phyloP scores from a whole-genome alignment of 2,888 invertebrate genomes.

The Cephalotes varians region DNA sequence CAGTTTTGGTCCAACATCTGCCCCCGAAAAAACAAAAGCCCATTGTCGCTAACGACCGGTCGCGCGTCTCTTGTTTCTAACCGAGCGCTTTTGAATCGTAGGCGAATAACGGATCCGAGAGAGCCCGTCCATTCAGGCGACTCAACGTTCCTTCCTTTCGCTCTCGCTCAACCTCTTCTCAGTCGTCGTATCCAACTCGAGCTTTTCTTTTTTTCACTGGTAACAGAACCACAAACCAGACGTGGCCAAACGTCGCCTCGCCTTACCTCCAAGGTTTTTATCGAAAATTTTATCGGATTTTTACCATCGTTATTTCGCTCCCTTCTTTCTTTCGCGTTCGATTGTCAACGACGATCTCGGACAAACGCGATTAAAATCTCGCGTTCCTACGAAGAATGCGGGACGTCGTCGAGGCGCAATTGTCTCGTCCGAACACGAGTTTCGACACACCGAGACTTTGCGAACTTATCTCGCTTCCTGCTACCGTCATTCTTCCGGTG shows the following conservation, averaged over 20 bases:
- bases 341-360: conserved; percentile 40
- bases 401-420: conserved; percentile 56
- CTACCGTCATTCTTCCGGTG: conserved; percentile 57
- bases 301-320: conserved; percentile 16
- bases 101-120: conserved; percentile 84
- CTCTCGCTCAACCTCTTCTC: conserved; percentile 34
- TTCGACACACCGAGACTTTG: conserved; percentile 40
- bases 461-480: conserved; percentile 73
- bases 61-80: conserved; percentile 86
- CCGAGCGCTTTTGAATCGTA: conserved; percentile 86
- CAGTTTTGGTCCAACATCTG: conserved; percentile 84
- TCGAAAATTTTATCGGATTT: conserved; percentile 50
- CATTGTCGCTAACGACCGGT: conserved; percentile 86
- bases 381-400: conserved; percentile 65
- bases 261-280: conserved; percentile 47
- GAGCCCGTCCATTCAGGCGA: conserved; percentile 74
- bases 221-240: conserved; percentile 9
- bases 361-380: conserved; percentile 73
- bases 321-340: conserved; percentile 39
- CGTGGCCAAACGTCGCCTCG: conserved; percentile 2
- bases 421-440: conserved; percentile 63
- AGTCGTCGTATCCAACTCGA: conserved; percentile 26
- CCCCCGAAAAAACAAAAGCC: conserved; percentile 86
- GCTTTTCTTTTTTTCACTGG: conserved; percentile 26
- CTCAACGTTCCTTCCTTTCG: conserved; percentile 60